Conservation (phyloP, 2,888 invertebrate genomes). For the Tuta absoluta region DNA sequence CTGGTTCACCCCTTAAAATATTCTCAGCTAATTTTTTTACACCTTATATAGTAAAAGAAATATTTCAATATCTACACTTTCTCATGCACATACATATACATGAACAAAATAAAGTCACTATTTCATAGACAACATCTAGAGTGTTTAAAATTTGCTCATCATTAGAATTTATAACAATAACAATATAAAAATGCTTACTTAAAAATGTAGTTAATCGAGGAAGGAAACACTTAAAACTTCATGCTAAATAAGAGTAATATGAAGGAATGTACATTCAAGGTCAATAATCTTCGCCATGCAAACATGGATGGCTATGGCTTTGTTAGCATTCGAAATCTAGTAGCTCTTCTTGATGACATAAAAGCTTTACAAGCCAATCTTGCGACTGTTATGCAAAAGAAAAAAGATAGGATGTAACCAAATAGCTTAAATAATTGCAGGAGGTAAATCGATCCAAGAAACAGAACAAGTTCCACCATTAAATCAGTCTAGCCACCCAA, state of each 20-base stretch:
- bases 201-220: slow-evolving; percentile 3
- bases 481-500: too few species aligned
- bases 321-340: neutral
- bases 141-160: too few species aligned
- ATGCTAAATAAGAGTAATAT: slow-evolving; percentile 5
- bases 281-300: neutral
- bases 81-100: slow-evolving; percentile 13
- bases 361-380: neutral
- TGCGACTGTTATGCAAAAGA: neutral
- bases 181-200: neutral
- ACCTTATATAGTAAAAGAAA: too few species aligned
- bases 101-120: neutral
- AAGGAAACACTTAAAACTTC: neutral
- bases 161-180: neutral
- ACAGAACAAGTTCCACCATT: too few species aligned
- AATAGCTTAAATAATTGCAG: too few species aligned
- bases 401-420: too few species aligned
- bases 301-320: neutral
- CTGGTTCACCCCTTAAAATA: too few species aligned
- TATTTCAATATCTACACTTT: neutral
- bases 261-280: neutral
- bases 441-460: too few species aligned
- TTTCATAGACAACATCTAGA: neutral
- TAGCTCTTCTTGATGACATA: neutral
- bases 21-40: too few species aligned